These are phyloP conservation scores for Ginglymostoma cirratum DNA, from an alignment of 2,113 vertebrate species.

Conservation along the genomic window DNA sequence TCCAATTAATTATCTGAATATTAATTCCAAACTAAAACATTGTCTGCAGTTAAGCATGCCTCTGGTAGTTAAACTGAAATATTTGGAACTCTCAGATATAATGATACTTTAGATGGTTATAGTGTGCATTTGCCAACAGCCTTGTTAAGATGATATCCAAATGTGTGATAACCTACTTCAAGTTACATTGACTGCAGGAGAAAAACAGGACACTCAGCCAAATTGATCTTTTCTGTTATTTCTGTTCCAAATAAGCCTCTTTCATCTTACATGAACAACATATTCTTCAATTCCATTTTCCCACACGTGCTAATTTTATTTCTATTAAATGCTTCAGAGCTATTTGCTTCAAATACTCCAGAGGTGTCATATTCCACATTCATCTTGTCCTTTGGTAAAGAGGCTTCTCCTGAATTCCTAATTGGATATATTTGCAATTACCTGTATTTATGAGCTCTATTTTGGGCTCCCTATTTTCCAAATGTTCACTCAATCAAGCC, in stretches of 20 bases:
- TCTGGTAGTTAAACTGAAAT: background rate
- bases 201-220: background rate
- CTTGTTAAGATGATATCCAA: background rate
- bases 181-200: background rate
- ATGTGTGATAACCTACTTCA: background rate
- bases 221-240: background rate
- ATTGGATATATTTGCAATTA: too few species aligned
- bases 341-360: background rate
- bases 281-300: background rate
- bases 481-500: background rate
- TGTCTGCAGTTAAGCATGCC: background rate
- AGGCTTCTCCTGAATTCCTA: background rate
- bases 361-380: background rate
- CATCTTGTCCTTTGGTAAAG: background rate
- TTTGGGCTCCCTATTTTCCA: background rate
- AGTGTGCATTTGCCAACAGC: background rate
- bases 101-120: background rate
- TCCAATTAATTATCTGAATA: background rate
- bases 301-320: background rate
- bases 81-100: background rate
- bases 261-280: background rate
- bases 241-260: background rate
- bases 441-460: too few species aligned
- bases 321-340: background rate
- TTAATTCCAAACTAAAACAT: slow-evolving; percentile 1